Base-by-base conservation (phyloP, 2,888 invertebrate species). In the Geotrupes spiniger region DNA sequence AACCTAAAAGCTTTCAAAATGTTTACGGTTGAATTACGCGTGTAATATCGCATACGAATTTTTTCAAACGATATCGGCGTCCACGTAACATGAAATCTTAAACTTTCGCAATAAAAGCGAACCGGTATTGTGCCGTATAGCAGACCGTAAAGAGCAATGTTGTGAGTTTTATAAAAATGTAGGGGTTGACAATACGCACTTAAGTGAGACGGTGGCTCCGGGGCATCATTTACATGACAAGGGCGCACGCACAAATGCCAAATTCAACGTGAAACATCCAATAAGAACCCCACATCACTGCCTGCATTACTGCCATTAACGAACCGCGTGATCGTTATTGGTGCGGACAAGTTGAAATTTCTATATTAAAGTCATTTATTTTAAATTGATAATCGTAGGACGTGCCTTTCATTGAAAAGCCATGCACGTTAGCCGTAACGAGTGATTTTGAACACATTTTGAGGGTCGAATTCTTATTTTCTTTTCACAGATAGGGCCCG, bases 151-250 rank as follows among this genome's bases (percentile, higher is more conserved):
- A 42, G 42, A 27, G 49, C 49, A 43, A 33, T 36, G 42, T 33
- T 14, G 43, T 36, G 37, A 42, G 29, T 49, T 43, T 43, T 49
- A 42, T 31, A 25, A 25, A 40, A 49, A 49, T 51, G 54, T 43
- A 44, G 56, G 56, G 54, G 54, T 53, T 55, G 56, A 58, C 58
- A 58, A 58, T 58, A 56, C 58, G 54, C 54, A 58, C 58, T 58
- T 58, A 58, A 58, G 58, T 58, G 58, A 56, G 53, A 53, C 51
- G 56, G 58, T 54, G 45, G 75, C 77, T 74, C 65, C 71, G 65
- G 74, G 77, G 76, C 76, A 76, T 77, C 75, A 77, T 78, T 77
- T 77, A 76, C 77, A 78, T 78, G 75, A 78, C 77, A 77, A 77
- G 75, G 67, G 65, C 59, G 61, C 61, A 59, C 63, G 62, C 63